Conservation (phyloP, 2,888 invertebrate species). For the Eupithecia subumbrata region DNA sequence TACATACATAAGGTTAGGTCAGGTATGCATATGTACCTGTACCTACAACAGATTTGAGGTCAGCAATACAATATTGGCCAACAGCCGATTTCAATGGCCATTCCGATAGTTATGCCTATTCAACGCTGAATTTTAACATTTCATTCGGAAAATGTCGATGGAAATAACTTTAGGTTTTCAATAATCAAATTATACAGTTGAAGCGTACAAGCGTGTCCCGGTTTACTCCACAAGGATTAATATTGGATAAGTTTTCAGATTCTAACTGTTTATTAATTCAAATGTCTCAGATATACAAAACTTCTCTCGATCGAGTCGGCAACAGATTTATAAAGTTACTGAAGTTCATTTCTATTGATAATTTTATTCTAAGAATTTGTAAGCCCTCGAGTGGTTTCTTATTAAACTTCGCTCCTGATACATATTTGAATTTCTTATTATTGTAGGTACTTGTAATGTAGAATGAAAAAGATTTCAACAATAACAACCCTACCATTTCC, state of each 20-base stretch:
- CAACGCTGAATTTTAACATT: not conserved
- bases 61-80: not conserved
- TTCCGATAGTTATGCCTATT: not conserved
- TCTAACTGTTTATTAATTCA: constrained; percentile 16
- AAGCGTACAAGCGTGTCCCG: not conserved
- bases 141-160: not conserved
- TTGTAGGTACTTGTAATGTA: not conserved
- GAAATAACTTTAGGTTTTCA: not conserved
- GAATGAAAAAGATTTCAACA: not conserved
- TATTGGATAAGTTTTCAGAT: constrained; percentile 32
- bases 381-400: not conserved
- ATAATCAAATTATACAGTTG: not conserved
- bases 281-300: constrained; percentile 14
- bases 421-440: not conserved
- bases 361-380: not conserved
- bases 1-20: not conserved
- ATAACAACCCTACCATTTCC: not conserved
- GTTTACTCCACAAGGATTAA: constrained; percentile 24
- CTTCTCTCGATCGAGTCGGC: not conserved
- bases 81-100: not conserved
- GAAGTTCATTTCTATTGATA: constrained; percentile 7
- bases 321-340: not conserved
- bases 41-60: not conserved
- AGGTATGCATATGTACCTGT: not conserved
- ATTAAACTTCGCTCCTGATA: not conserved